Evolutionary conservation across 2,113 vertebrate genomes (phyloP).

Genomic region (Oophaga pumilio): DNA sequence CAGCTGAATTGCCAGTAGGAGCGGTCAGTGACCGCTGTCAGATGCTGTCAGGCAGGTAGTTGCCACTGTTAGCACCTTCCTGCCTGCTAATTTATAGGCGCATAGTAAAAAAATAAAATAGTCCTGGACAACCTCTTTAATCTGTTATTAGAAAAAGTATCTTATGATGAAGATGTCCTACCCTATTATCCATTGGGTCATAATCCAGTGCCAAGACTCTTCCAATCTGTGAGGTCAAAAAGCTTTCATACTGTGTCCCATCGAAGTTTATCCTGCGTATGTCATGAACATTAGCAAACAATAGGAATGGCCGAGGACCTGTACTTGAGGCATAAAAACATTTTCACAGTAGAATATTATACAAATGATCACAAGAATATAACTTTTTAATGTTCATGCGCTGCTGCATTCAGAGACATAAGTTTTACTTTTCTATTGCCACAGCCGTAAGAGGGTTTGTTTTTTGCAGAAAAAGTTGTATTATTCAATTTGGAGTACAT

Average conservation of each 20-base stretch:
- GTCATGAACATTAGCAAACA: slow-evolving; percentile 85
- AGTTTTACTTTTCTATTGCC: too few species aligned
- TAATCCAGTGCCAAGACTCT: slow-evolving; percentile 84
- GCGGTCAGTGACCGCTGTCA: too few species aligned
- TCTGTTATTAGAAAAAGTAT: background rate
- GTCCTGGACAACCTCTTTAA: background rate
- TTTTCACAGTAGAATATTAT: slow-evolving; percentile 18
- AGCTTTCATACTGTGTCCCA: slow-evolving; percentile 74
- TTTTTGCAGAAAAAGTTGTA: too few species aligned
- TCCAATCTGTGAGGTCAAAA: slow-evolving; percentile 83
- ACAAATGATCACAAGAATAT: background rate
- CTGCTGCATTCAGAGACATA: too few species aligned
- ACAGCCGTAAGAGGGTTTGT: too few species aligned
- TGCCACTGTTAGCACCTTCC: too few species aligned
- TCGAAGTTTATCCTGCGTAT: slow-evolving; percentile 79
- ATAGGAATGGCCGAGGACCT: slow-evolving; percentile 82
- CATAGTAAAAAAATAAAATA: too few species aligned
- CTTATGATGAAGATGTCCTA: slow-evolving; percentile 68
- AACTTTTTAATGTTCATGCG: background rate
- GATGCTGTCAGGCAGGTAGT: too few species aligned
- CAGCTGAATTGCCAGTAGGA: too few species aligned
- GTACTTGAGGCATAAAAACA: slow-evolving; percentile 48
- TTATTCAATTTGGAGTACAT: too few species aligned
- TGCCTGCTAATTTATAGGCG: too few species aligned
- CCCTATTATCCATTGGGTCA: slow-evolving; percentile 86